Evolutionary conservation across 2,888 invertebrate species (phyloP), one percentile per base, ranked within the genome.

Genomic region (Drosophila bunnanda): DNA sequence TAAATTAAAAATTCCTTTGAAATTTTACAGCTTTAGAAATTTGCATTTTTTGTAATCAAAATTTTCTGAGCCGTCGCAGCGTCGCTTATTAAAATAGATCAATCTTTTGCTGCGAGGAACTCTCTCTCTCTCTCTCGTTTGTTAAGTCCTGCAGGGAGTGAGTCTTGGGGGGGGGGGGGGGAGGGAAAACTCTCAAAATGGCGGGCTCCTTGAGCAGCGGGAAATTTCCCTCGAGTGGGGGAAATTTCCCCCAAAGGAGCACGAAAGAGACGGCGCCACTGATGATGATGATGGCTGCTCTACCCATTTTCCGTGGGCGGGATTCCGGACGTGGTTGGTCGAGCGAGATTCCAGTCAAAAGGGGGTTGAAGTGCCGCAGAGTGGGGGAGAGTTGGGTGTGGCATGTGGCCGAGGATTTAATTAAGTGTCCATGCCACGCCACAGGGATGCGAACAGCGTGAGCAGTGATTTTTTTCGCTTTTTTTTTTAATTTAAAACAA

Each of bases 401-500:
- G 61, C 61, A 69, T 75, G 64, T 56, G 72, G 78, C 70, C 54
- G 68, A 57, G 82, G 77, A 86, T 83, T 83, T 88, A 88, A 86
- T 88, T 83, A 83, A 83, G 89, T 83, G 77, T 77, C 68, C 77
- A 83, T 67, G 70, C 75, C 56, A 36, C 56, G 20, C 69, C 77
- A 65, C 77, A 50, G 57, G 50, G 61, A 73, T 57, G 41, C 46
- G 46, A 87, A 84, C 88, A 84, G 82, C 84, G 62, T 80, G 83
- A 52, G 10, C 50, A 32, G 20, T 73, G 75, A 86, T 86, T 86
- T 54, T 86, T 78, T 82, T 73, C 12, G 1, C 12, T 15, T 43
- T 85, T 82, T 86, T 67, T 88, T 88, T 88, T 75, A 83, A 83
- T 80, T 83, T 88, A 88, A 83, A 83, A 83, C 89, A 83, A 87